Evolutionary conservation across 2,888 invertebrate species (phyloP).

Genomic region (Scaptomyza cyrtandrae): DNA sequence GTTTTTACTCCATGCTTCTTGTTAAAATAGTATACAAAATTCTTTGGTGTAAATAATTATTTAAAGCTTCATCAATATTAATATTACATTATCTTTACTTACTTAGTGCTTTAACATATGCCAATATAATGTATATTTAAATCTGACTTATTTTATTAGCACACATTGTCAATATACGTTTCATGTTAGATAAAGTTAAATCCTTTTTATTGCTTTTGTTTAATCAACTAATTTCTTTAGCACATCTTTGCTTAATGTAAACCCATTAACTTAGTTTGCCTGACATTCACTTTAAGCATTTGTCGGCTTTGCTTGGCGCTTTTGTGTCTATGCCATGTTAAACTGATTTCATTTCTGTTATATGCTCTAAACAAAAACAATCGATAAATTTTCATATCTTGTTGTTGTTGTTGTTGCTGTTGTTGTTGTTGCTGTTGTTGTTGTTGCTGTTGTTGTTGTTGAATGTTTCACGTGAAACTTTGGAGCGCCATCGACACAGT

Average conservation of each 20-base stretch:
- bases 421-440: conserved; percentile 18
- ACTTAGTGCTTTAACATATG: too few species aligned
- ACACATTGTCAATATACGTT: too few species aligned
- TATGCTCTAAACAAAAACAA: conserved; percentile 76
- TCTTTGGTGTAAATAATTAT: too few species aligned
- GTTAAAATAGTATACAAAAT: too few species aligned
- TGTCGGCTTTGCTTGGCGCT: conserved; percentile 77
- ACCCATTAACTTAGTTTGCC: conserved; percentile 19
- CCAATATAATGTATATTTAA: too few species aligned
- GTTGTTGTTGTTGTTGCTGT: conserved; percentile 15
- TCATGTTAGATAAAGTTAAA: too few species aligned
- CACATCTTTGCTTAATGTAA: neutral
- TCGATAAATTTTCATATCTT: conserved; percentile 70
- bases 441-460: conserved; percentile 8
- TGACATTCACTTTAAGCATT: conserved; percentile 38
- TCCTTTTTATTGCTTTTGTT: too few species aligned
- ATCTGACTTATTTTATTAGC: too few species aligned
- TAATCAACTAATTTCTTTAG: too few species aligned
- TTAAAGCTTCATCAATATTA: too few species aligned
- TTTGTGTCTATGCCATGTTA: conserved; percentile 81
- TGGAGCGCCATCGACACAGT: conserved; percentile 80
- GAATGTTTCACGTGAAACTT: neutral
- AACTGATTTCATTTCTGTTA: conserved; percentile 42
- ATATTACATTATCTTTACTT: too few species aligned
- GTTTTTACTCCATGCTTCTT: too few species aligned